phyloP scores from a whole-genome alignment of 2,888 invertebrate species.

The Drepana falcataria region DNA sequence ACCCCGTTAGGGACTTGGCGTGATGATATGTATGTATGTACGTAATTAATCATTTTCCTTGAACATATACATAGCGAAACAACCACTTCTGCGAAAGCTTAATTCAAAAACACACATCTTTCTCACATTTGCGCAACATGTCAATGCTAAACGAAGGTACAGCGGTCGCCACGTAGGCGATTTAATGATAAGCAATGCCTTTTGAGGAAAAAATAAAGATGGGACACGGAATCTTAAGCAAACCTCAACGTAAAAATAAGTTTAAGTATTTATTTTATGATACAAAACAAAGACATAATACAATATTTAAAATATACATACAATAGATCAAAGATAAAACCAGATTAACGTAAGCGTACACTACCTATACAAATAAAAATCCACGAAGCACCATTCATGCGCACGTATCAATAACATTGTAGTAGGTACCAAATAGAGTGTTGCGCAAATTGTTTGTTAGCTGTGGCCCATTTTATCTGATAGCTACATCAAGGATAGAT shows the following conservation, averaged over 20 bases:
- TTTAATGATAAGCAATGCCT: background rate
- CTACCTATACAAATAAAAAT: background rate
- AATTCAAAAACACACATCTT: background rate
- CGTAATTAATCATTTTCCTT: too few species aligned
- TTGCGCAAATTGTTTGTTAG: background rate
- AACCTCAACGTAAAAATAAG: background rate
- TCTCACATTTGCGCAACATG: background rate
- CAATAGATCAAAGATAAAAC: background rate
- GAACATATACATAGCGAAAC: too few species aligned
- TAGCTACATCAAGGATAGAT: background rate
- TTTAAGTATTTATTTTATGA: background rate
- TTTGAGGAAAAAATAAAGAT: background rate
- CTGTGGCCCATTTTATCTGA: background rate
- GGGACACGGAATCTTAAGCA: background rate
- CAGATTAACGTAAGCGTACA: background rate
- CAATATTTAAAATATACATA: background rate
- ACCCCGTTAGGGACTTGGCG: too few species aligned
- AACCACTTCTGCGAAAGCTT: too few species aligned
- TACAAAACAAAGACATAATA: background rate
- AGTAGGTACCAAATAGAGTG: background rate
- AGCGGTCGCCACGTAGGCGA: background rate
- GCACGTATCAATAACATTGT: background rate
- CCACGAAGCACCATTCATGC: background rate
- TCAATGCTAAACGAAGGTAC: background rate
- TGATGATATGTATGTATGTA: too few species aligned